Evolutionary conservation across 2,113 vertebrate genomes (phyloP), one percentile per base, ranked within the genome.

Genomic region (Neoarius graeffei): DNA sequence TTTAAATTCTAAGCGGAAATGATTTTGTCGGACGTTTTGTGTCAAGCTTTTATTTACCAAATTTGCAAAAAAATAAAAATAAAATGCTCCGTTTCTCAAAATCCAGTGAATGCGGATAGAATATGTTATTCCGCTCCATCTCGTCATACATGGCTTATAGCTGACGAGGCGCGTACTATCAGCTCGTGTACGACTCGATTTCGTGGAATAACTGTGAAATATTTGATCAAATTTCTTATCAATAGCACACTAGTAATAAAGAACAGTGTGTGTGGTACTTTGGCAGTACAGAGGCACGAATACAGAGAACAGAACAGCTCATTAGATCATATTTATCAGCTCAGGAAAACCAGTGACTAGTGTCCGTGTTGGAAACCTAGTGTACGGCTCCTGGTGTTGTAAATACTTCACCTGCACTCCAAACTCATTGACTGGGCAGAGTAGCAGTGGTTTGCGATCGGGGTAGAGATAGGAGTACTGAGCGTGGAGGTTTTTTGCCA

Each of bases 391-490:
- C 9, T 52, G 62, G 62, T 67, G 42, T 27, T 64, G 57, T 42
- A 82, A 82, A 62, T 84, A 84, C 62, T 27, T 25, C 7, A 84
- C 82, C 82, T 84, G 82, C 25, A 84, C 62, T 52, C 82, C 82
- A 30, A 84, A 67, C 25, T 84, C 82, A 54, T 84, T 84, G 62
- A 67, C 42, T 67, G 82, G 82, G n/a, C 23, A 67, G 62, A 84
- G 82, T 10, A 84, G 62, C 42, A 84, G 64, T 0, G 60, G 82
- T 67, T 84, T 84, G 25, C 82, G 82, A 10, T 84, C 82, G 11
- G 82, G 82, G 62, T 67, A 84, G 62, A 84, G 42, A 27, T 67
- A 67, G 7, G 82, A 84, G 82, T 84, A 84, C 48, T 84, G 82
- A 54, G 82, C 25, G 3, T 67, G 35, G 14, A 84, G 25, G 48